Evolutionary conservation across 2,888 invertebrate genomes (phyloP), one percentile per base, ranked within the genome.

Genomic region (Macroteleia sp.): DNA sequence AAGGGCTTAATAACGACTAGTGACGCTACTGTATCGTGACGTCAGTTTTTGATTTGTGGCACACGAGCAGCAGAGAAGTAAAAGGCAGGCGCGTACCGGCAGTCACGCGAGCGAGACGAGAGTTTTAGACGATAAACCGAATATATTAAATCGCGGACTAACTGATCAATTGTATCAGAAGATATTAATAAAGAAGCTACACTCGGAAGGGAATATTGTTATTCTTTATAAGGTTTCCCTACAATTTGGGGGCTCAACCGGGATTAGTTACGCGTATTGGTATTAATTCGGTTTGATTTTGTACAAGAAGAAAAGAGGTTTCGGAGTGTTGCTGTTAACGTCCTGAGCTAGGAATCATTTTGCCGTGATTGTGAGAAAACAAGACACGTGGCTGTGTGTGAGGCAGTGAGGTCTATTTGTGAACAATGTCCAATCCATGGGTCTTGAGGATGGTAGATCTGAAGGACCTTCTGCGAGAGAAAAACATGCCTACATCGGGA

Each of bases 1-100:
- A 42, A 42, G 39, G 39, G 39, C 39, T 39, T 9, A 39, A 39
- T 17, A 14, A 39, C 3, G 14, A 39, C 39, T 39, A 39, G 39
- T 17, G 3, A 39, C 39, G 16, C 16, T 14, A 39, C 39, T 39
- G 39, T 9, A 3, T 14, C 9, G 39, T 39, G 39, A 14, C 5
- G 39, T 14, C 3, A 3, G 16, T 9, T 17, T 39, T 39, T 5
- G 17, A 16, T 39, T 6, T 14, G 39, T 39, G 39, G 39, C 39
- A 9, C 39, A 14, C 3, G 16, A 3, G 17, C 2, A 9, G 39
- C 39, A 39, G 39, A 17, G 16, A 17, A 14, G 39, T 39, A 12
- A 14, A 17, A 14, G 17, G 16, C 14, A 39, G 14, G 2, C 14
- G 6, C 5, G 9, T 14, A 39, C 39, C 39, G 39, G 39, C 39